Evolutionary conservation across 2,888 invertebrate species (phyloP).

Genomic region (Clepsis dumicolana): DNA sequence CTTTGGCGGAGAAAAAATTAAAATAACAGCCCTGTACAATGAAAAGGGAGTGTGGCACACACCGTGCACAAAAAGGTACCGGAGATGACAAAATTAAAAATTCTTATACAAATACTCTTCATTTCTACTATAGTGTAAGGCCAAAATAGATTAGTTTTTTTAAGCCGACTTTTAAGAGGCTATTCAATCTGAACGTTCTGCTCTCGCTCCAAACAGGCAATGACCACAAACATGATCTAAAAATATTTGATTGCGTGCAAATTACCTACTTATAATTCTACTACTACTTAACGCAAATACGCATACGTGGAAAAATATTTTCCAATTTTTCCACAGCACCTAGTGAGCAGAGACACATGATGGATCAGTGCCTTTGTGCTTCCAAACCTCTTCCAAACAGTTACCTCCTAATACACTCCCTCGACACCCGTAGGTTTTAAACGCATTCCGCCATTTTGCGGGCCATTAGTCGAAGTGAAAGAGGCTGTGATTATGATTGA

Average conservation of each 20-base stretch:
- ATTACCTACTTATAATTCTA: too few relatives aligned
- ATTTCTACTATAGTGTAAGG: background rate
- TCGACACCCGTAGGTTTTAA: conserved; percentile 80
- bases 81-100: conserved; percentile 73
- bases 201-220: too few relatives aligned
- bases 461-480: conserved; percentile 84
- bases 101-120: conserved; percentile 58
- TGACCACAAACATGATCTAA: too few relatives aligned
- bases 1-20: conserved; percentile 77
- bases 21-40: conserved; percentile 78
- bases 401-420: conserved; percentile 77
- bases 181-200: too few relatives aligned
- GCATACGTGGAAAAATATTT: too few relatives aligned
- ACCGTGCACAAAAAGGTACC: conserved; percentile 49
- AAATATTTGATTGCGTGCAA: too few relatives aligned
- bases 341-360: conserved; percentile 69
- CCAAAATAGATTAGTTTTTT: background rate
- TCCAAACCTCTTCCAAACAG: conserved; percentile 82
- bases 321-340: background rate
- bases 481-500: conserved; percentile 85
- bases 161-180: too few relatives aligned
- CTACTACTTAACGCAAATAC: too few relatives aligned
- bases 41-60: conserved; percentile 57
- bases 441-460: conserved; percentile 83
- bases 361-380: conserved; percentile 80